Conservation (phyloP, 2,888 invertebrate species). For the Rutpela maculata region DNA sequence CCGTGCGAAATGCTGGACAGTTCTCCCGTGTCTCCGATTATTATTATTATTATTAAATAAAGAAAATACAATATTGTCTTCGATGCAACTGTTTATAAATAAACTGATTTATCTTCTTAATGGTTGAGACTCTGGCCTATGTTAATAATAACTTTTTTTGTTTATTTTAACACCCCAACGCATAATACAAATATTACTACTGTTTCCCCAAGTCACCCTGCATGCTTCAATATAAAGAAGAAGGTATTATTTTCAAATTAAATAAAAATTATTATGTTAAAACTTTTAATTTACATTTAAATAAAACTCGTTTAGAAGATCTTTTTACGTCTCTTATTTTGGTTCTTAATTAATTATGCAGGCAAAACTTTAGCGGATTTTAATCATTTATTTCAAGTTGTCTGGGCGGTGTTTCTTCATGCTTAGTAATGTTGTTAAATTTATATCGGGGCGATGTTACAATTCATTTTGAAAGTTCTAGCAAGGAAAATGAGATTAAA, state of each 20-base stretch:
- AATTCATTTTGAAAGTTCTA: slow-evolving; percentile 24
- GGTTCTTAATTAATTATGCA: slow-evolving; percentile 48
- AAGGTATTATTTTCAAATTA: slow-evolving; percentile 5
- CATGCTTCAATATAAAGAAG: not conserved
- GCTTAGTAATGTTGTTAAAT: slow-evolving; percentile 37
- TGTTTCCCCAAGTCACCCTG: not conserved
- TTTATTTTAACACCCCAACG: no score
- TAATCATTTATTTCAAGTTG: slow-evolving; percentile 44
- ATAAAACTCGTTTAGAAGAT: slow-evolving; percentile 41
- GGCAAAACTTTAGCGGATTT: slow-evolving; percentile 44
- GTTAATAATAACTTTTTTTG: no score
- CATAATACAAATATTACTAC: no score
- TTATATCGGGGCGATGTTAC: slow-evolving; percentile 22
- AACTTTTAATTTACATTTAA: slow-evolving; percentile 45
- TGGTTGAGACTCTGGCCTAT: no score
- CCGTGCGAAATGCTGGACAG: no score
- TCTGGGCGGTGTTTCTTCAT: slow-evolving; percentile 36
- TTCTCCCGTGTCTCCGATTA: no score
- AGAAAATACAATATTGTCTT: no score
- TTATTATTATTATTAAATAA: no score
- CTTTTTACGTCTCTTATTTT: slow-evolving; percentile 45
- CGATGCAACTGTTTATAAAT: no score
- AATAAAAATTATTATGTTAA: slow-evolving; percentile 3
- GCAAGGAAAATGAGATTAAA: slow-evolving; percentile 23
- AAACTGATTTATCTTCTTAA: no score